Percentiles rank a stretch among this genome's conserved stretches.
phyloP scores from a whole-genome alignment of 1,140 invertebrate genomes.

The Meloidogyne hapla region DNA sequence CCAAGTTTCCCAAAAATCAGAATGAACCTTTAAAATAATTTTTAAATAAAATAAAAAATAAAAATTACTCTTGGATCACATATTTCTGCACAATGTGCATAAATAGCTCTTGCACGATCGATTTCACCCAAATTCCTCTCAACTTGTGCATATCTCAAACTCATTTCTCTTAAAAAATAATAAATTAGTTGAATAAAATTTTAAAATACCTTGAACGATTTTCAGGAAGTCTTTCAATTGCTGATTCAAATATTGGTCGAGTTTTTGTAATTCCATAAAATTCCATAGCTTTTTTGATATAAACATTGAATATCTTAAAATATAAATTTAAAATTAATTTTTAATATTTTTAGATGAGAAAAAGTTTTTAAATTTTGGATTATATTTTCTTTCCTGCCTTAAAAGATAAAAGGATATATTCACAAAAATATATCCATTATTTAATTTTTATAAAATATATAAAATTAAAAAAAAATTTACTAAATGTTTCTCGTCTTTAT shows the following conservation, averaged over 20 bases:
- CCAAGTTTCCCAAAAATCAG: slow-evolving; percentile 96
- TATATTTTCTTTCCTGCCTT: too few species aligned
- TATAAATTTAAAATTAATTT: not conserved
- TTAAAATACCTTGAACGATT: slow-evolving; percentile 72
- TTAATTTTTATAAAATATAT: too few species aligned
- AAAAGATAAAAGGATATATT: too few species aligned
- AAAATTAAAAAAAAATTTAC: slow-evolving; percentile 67
- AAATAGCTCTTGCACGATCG: slow-evolving; percentile 91
- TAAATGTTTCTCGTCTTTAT: slow-evolving; percentile 87
- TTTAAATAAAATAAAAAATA: slow-evolving; percentile 15
- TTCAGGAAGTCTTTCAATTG: slow-evolving; percentile 88
- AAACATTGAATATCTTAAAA: slow-evolving; percentile 92
- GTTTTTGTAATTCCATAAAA: slow-evolving; percentile 95
- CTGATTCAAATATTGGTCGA: slow-evolving; percentile 93
- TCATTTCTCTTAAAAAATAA: slow-evolving; percentile 79
- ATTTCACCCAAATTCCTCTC: slow-evolving; percentile 97
- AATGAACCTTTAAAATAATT: slow-evolving; percentile 72
- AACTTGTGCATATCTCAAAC: slow-evolving; percentile 90
- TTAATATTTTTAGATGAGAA: too few species aligned
- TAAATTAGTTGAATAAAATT: not conserved
- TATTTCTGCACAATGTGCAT: slow-evolving; percentile 95
- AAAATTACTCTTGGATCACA: slow-evolving; percentile 84
- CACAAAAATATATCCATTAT: too few species aligned
- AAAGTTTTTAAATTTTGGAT: too few species aligned
- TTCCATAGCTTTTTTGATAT: slow-evolving; percentile 94